Evolutionary conservation across 2,113 vertebrate species (phyloP).

Genomic region (Trinectes maculatus): DNA sequence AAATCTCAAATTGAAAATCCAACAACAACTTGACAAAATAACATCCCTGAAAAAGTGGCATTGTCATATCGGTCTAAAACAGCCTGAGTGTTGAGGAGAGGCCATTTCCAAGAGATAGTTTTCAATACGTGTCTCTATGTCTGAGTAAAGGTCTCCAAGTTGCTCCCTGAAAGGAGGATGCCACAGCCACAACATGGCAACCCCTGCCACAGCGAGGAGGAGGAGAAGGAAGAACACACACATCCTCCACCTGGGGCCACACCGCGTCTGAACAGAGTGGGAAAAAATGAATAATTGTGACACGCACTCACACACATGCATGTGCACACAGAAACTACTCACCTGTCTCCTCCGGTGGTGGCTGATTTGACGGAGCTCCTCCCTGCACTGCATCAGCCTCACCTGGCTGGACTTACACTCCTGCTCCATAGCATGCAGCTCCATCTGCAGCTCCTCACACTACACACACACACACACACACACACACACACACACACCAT

Average conservation of each 20-base stretch:
- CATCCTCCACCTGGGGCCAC: slow-evolving; percentile 61
- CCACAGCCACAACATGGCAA: slow-evolving; percentile 70
- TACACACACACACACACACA: slow-evolving; percentile 60
- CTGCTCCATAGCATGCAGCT: slow-evolving; percentile 84
- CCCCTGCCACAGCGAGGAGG: slow-evolving; percentile 13
- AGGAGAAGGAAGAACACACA: slow-evolving; percentile 61
- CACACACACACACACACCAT: slow-evolving; percentile 11
- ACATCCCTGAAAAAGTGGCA: not conserved
- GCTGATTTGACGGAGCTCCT: slow-evolving; percentile 81
- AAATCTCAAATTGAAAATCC: not conserved
- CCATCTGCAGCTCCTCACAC: slow-evolving; percentile 85
- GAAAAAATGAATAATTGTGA: not conserved
- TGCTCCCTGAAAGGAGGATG: slow-evolving; percentile 76
- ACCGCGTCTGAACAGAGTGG: slow-evolving; percentile 39
- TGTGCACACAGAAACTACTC: slow-evolving; percentile 30
- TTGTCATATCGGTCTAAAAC: slow-evolving; percentile 80
- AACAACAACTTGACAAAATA: not conserved
- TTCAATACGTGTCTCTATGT: slow-evolving; percentile 68
- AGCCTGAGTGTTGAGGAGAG: slow-evolving; percentile 62
- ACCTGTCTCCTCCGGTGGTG: slow-evolving; percentile 61
- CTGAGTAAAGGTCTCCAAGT: slow-evolving; percentile 67
- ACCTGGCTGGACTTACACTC: slow-evolving; percentile 86
- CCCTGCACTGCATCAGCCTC: slow-evolving; percentile 85
- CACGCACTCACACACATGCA: slow-evolving; percentile 2
- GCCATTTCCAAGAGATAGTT: slow-evolving; percentile 74